Conservation (phyloP, 2,888 invertebrate genomes). For the Disparrhopalites patrizii region DNA sequence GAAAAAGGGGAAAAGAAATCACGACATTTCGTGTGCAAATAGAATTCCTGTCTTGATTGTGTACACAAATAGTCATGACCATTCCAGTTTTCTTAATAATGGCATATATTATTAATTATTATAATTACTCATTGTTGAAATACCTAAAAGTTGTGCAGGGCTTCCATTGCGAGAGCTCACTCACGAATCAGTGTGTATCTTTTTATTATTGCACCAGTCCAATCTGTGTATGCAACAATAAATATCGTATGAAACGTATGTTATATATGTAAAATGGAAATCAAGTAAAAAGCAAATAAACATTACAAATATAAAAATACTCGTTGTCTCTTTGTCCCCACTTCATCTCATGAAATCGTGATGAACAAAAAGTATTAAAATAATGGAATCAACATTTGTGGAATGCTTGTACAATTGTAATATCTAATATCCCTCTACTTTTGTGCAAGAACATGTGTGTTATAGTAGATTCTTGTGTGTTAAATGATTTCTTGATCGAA, state of each 20-base stretch:
- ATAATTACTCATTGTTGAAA: not conserved
- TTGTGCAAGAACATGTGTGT: no score
- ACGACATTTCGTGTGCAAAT: no score
- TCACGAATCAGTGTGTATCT: conserved; percentile 11
- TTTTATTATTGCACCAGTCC: conserved; percentile 3
- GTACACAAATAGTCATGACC: conserved; percentile 7
- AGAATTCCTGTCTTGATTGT: not conserved
- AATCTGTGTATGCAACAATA: not conserved
- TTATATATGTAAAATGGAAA: not conserved
- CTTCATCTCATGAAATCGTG: not conserved
- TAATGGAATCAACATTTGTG: no score
- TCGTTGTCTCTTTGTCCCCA: not conserved
- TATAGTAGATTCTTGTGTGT: no score
- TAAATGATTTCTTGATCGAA: no score
- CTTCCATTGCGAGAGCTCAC: conserved; percentile 19
- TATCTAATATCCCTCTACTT: no score
- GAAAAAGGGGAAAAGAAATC: not conserved
- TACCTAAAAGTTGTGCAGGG: not conserved
- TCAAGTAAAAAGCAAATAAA: not conserved
- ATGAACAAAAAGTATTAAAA: no score
- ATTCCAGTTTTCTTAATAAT: conserved; percentile 9
- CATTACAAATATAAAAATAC: conserved; percentile 1
- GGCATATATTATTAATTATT: not conserved
- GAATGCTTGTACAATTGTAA: no score
- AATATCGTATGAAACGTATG: not conserved